A percentile compares a stretch with the other conserved stretches of the same genome.
These are phyloP conservation scores for Gymnoscopelus microlampas DNA, from an alignment of 2,797 vertebrate species.

Conservation along the genomic window DNA sequence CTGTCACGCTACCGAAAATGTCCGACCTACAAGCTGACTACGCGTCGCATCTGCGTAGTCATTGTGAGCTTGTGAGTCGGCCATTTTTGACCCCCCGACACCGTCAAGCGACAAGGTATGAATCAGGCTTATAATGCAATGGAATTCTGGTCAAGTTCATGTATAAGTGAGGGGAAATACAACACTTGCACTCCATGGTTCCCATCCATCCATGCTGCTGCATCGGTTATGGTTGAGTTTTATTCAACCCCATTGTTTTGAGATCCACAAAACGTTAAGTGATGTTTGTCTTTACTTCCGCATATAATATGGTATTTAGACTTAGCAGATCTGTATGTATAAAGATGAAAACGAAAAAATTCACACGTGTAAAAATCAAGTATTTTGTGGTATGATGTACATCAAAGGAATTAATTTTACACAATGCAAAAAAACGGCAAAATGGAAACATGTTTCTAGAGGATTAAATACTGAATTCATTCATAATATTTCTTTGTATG, in stretches of 20 bases:
- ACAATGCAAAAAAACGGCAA: conserved; percentile 81
- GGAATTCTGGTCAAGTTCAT: conserved; percentile 44
- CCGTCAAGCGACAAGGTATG: too few species aligned
- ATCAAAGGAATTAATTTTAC: conserved; percentile 97
- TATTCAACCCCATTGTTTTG: conserved; percentile 84
- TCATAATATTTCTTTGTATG: conserved; percentile 98
- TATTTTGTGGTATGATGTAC: conserved; percentile 98
- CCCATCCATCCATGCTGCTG: conserved; percentile 74
- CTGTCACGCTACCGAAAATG: too few species aligned
- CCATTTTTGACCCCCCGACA: too few species aligned
- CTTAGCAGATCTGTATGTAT: conserved; percentile 86
- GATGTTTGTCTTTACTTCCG: conserved; percentile 77
- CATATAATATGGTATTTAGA: conserved; percentile 87
- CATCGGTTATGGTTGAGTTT: conserved; percentile 92
- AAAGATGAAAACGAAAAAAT: conserved; percentile 61
- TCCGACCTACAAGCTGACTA: too few species aligned
- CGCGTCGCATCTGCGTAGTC: too few species aligned
- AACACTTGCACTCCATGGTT: conserved; percentile 68
- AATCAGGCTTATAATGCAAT: background rate
- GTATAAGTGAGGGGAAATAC: conserved; percentile 38
- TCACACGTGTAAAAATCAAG: conserved; percentile 85
- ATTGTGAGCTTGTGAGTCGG: too few species aligned
- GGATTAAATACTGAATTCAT: conserved; percentile 92
- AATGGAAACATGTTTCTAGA: conserved; percentile 92
- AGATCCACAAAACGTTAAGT: conserved; percentile 81